Conservation (phyloP, 1,140 invertebrate species). For the Arctopsyche grandis region DNA sequence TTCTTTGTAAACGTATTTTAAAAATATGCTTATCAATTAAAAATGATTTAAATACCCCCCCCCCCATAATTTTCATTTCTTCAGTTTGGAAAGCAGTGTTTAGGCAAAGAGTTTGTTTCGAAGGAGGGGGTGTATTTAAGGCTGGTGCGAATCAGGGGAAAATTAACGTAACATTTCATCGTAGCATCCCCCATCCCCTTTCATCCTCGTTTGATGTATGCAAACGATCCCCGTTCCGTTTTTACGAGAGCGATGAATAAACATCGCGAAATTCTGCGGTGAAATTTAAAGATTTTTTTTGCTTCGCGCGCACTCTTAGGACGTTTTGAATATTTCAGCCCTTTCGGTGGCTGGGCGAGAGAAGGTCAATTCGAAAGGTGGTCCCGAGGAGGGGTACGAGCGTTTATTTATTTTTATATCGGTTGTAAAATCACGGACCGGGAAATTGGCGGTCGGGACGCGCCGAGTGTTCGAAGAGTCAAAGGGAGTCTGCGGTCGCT, state of each 20-base stretch:
- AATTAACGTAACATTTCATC: too few relatives aligned
- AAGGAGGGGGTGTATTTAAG: too few relatives aligned
- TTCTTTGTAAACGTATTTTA: too few relatives aligned
- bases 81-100: too few relatives aligned
- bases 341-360: neutral
- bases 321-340: conserved; percentile 1
- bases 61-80: too few relatives aligned
- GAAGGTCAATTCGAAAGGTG: neutral
- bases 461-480: neutral
- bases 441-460: conserved; percentile 16
- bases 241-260: conserved; percentile 3
- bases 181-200: too few relatives aligned
- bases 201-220: neutral
- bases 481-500: neutral
- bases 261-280: neutral
- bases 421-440: conserved; percentile 28
- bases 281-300: neutral
- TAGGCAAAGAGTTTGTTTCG: too few relatives aligned
- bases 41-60: too few relatives aligned
- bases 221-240: neutral
- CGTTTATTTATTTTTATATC: conserved; percentile 29
- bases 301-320: neutral
- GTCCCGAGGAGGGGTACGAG: neutral
- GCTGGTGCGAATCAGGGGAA: too few relatives aligned
- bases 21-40: too few relatives aligned